A percentile compares a stretch with the other conserved stretches of the same genome.
These are phyloP conservation scores for Microctenopoma stevenorrisi DNA, from an alignment of 2,797 vertebrate species.

Conservation along the genomic window DNA sequence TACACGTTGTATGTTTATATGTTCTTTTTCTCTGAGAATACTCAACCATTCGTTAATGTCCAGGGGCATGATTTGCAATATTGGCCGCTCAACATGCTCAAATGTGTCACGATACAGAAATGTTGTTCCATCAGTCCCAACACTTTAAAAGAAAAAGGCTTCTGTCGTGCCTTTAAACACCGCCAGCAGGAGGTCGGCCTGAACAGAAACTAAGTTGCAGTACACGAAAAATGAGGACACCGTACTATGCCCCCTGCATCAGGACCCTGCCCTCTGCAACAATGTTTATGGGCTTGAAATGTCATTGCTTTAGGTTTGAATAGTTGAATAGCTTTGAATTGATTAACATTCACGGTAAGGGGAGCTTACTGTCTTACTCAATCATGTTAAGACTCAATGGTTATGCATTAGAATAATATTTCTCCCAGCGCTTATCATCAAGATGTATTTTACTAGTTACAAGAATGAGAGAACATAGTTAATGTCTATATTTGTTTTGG, in stretches of 20 bases:
- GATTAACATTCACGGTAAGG: slow-evolving; percentile 83
- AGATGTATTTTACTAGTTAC: slow-evolving; percentile 52
- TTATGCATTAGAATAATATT: slow-evolving; percentile 77
- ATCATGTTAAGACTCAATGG: slow-evolving; percentile 78
- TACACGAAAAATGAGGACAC: slow-evolving; percentile 68
- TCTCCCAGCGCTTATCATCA: slow-evolving; percentile 60
- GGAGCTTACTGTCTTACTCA: slow-evolving; percentile 77
- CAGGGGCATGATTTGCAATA: slow-evolving; percentile 11
- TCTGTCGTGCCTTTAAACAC: slow-evolving; percentile 36
- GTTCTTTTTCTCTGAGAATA: slow-evolving; percentile 80
- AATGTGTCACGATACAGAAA: slow-evolving; percentile 23
- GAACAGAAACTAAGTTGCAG: slow-evolving; percentile 50
- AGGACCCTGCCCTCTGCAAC: slow-evolving; percentile 68
- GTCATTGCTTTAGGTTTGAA: slow-evolving; percentile 83
- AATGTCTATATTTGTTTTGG: slow-evolving; percentile 54
- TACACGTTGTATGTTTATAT: slow-evolving; percentile 15
- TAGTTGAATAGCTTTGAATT: slow-evolving; percentile 85
- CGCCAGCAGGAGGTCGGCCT: slow-evolving; percentile 51
- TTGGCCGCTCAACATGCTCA: slow-evolving; percentile 13
- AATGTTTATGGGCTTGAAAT: slow-evolving; percentile 81
- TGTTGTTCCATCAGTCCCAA: slow-evolving; percentile 17
- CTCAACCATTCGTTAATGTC: slow-evolving; percentile 34
- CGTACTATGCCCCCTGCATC: slow-evolving; percentile 47
- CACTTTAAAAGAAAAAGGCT: slow-evolving; percentile 15
- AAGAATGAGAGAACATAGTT: slow-evolving; percentile 46